These are phyloP conservation scores for Drosophila leonis DNA, from an alignment of 2,888 invertebrate species.

Conservation along the genomic window DNA sequence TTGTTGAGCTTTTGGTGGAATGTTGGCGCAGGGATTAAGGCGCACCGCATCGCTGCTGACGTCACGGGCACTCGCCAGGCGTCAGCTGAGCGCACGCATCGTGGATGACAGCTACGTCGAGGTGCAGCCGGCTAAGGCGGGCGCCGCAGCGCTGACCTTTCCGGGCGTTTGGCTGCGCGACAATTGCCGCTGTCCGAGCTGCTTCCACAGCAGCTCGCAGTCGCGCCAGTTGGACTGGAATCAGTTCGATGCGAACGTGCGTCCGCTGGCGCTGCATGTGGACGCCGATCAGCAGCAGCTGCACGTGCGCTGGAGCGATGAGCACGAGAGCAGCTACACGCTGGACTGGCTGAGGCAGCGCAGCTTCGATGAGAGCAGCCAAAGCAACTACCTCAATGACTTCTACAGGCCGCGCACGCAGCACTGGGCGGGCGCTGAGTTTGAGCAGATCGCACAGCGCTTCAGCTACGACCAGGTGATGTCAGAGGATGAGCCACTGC, in stretches of 20 bases:
- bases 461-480: slow-evolving; percentile 87
- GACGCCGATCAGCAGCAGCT: slow-evolving; percentile 64
- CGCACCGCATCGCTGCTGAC: slow-evolving; percentile 8
- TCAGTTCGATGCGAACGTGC: slow-evolving; percentile 87
- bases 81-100: slow-evolving; percentile 64
- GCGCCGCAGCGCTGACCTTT: slow-evolving; percentile 85
- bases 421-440: slow-evolving; percentile 87
- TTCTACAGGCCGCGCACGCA: slow-evolving; percentile 87
- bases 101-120: slow-evolving; percentile 70
- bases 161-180: slow-evolving; percentile 91
- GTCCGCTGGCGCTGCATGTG: slow-evolving; percentile 83
- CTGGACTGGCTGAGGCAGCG: slow-evolving; percentile 88
- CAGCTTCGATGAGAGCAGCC: slow-evolving; percentile 86
- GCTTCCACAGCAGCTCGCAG: slow-evolving; percentile 88
- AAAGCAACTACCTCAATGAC: slow-evolving; percentile 86
- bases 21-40: slow-evolving; percentile 46
- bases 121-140: slow-evolving; percentile 41
- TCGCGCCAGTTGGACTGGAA: slow-evolving; percentile 89
- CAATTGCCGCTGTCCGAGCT: slow-evolving; percentile 90
- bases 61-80: slow-evolving; percentile 3
- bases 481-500: slow-evolving; percentile 84
- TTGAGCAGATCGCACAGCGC: slow-evolving; percentile 85
- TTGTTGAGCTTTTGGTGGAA: slow-evolving; percentile 5
- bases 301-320: slow-evolving; percentile 88
- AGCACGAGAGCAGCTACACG: slow-evolving; percentile 87